phyloP scores from a whole-genome alignment of 2,113 vertebrate genomes.

The Gila orcuttii region DNA sequence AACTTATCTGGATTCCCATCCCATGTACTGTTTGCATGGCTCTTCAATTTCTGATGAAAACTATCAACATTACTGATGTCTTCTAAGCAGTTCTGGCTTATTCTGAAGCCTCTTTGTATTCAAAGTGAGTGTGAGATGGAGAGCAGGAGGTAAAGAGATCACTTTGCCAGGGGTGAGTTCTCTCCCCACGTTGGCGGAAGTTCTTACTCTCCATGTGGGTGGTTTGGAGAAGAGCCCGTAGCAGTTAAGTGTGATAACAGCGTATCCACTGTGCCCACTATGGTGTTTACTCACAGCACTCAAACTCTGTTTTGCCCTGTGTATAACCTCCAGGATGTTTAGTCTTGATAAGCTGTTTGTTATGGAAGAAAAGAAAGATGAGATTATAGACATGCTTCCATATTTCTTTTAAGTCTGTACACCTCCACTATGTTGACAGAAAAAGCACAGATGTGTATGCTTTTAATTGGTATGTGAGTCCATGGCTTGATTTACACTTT shows the following conservation, averaged over 20 bases:
- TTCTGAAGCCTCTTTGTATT: conserved; percentile 6
- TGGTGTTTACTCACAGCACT: conserved; percentile 37
- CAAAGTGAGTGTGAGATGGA: background rate
- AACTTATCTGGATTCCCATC: background rate
- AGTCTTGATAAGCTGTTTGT: conserved; percentile 23
- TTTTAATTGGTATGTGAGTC: conserved; percentile 11
- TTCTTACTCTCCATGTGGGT: conserved; percentile 42
- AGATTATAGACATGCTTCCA: conserved; percentile 27
- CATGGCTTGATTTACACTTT: background rate
- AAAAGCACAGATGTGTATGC: background rate
- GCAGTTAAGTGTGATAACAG: conserved; percentile 40
- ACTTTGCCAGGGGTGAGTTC: conserved; percentile 10
- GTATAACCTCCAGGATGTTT: conserved; percentile 36
- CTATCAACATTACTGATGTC: background rate
- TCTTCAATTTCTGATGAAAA: background rate
- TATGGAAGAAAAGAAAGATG: conserved; percentile 6
- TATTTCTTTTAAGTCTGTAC: conserved; percentile 34
- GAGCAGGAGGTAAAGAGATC: conserved; percentile 46
- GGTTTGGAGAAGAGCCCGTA: conserved; percentile 45
- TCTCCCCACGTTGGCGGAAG: conserved; percentile 36
- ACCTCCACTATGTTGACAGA: conserved; percentile 3
- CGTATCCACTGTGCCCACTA: conserved; percentile 37
- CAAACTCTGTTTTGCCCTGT: conserved; percentile 27
- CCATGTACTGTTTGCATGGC: background rate
- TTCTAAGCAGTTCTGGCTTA: background rate